These are phyloP conservation scores for Planococcus citri DNA, from an alignment of 1,140 invertebrate genomes.

Conservation along the genomic window DNA sequence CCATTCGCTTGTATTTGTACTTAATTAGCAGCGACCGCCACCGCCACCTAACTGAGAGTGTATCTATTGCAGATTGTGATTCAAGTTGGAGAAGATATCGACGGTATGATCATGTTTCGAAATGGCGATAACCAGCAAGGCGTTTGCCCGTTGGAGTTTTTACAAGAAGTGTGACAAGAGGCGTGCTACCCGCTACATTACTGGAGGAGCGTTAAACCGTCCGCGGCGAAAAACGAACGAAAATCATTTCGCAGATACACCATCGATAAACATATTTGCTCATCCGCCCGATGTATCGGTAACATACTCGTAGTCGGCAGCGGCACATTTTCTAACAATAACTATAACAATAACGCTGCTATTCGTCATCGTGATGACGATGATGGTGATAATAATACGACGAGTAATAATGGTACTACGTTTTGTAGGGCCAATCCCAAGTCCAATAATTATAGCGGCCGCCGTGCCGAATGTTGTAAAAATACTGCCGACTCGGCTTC, in stretches of 20 bases:
- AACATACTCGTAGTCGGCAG: no score
- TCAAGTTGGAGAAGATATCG: conserved; percentile 72
- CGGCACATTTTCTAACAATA: no score
- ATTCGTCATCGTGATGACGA: no score
- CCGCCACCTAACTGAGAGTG: no score
- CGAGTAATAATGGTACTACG: no score
- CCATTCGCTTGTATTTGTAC: no score
- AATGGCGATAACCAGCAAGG: conserved; percentile 73
- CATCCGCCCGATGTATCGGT: conserved; percentile 16
- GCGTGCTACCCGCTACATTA: conserved; percentile 24
- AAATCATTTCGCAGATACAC: background rate
- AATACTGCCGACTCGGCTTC: background rate
- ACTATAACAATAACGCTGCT: no score
- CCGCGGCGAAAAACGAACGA: background rate
- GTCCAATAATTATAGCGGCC: conserved; percentile 5
- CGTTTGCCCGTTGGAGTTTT: conserved; percentile 66
- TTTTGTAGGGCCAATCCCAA: no score
- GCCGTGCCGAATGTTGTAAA: background rate
- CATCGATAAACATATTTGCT: background rate
- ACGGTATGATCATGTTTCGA: conserved; percentile 86
- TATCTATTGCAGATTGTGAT: conserved; percentile 42
- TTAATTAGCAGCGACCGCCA: no score
- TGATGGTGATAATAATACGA: no score
- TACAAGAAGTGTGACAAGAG: conserved; percentile 70
- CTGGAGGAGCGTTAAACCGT: background rate